These are phyloP conservation scores for Hydropsyche tenuis DNA, from an alignment of 1,140 invertebrate genomes.

Conservation along the genomic window DNA sequence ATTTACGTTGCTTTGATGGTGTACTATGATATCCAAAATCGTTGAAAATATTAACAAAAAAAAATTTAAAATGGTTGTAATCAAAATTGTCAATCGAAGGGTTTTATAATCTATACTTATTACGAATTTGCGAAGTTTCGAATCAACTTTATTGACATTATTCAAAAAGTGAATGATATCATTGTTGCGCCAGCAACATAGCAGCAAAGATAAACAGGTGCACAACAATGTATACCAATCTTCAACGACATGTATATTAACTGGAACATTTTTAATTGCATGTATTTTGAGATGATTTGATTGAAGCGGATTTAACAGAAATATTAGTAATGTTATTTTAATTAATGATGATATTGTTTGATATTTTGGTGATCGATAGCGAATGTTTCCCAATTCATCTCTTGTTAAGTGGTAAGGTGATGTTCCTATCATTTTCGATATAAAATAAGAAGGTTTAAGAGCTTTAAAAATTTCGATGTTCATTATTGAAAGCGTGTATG, in stretches of 20 bases:
- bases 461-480: background rate
- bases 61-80: no score
- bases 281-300: background rate
- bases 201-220: background rate
- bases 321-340: background rate
- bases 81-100: no score
- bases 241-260: background rate
- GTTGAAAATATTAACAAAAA: no score
- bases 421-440: background rate
- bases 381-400: background rate
- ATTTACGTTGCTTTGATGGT: no score
- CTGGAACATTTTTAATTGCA: background rate
- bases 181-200: background rate
- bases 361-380: background rate
- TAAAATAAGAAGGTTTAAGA: background rate
- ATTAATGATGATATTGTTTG: background rate
- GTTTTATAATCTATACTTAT: no score
- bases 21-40: no score
- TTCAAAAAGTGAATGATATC: background rate
- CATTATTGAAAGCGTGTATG: no score
- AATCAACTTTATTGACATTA: background rate
- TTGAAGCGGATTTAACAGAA: background rate
- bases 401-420: background rate
- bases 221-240: background rate
- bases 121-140: background rate